phyloP scores from a whole-genome alignment of 2,113 vertebrate species.

The Semnornis frantzii region DNA sequence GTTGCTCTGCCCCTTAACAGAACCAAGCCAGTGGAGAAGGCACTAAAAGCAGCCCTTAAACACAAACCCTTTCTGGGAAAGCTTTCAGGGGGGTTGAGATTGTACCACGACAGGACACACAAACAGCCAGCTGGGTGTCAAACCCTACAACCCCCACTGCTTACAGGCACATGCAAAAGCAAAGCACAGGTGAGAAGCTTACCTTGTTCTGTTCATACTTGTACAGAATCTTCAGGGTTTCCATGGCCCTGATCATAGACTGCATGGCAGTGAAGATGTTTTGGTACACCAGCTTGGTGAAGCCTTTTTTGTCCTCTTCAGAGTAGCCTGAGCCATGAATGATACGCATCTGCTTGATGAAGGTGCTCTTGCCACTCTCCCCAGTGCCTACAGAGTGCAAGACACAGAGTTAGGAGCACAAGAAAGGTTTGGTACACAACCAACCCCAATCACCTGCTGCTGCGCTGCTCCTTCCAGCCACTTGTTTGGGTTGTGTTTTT shows the following conservation, averaged over 20 bases:
- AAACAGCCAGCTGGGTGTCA: not conserved
- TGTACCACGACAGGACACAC: not conserved
- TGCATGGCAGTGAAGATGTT: conserved; percentile 89
- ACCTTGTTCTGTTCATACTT: conserved; percentile 85
- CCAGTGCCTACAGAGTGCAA: conserved; percentile 74
- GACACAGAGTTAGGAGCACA: not conserved
- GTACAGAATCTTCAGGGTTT: conserved; percentile 84
- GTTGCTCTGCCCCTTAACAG: not conserved
- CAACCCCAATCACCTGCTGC: not conserved
- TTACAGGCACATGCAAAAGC: not conserved
- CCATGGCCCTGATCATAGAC: conserved; percentile 87
- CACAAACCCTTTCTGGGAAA: not conserved
- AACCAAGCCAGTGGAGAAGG: not conserved
- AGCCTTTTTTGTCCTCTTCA: conserved; percentile 85
- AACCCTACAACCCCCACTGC: not conserved
- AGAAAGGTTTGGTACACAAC: not conserved
- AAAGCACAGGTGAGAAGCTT: not conserved
- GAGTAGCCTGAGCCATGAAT: conserved; percentile 86
- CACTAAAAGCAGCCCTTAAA: not conserved
- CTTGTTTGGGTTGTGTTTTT: too few relatives aligned
- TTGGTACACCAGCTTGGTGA: conserved; percentile 86
- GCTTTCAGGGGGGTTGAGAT: not conserved
- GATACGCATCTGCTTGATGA: conserved; percentile 88
- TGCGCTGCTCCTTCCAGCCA: rapidly evolving
- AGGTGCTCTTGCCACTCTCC: conserved; percentile 85